Percentiles rank a stretch among this genome's conserved stretches.
These are phyloP conservation scores for Glaucidium brasilianum DNA, from an alignment of 2,113 vertebrate species.

Conservation along the genomic window DNA sequence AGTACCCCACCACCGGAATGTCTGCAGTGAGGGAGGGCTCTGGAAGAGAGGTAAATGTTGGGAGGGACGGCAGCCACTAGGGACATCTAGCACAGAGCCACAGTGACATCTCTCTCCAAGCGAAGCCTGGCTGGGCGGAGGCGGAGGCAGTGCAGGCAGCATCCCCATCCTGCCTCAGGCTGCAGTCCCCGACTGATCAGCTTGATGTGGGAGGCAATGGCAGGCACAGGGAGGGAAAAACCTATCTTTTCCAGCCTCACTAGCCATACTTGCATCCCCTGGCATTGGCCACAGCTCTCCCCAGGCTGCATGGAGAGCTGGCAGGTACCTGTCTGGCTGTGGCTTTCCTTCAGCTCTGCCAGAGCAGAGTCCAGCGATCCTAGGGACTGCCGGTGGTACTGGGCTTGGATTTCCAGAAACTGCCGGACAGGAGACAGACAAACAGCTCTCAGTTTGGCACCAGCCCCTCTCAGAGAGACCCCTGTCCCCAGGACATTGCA, in stretches of 20 bases:
- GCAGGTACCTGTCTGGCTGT: conserved; percentile 75
- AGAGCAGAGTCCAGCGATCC: conserved; percentile 83
- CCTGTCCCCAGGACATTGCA: neutral
- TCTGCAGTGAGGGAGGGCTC: conserved; percentile 45
- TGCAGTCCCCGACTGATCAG: neutral
- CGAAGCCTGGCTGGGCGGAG: neutral
- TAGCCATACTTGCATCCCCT: accelerated
- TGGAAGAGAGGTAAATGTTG: neutral
- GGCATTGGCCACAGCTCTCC: conserved; percentile 10
- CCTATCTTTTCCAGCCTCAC: neutral
- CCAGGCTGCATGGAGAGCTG: neutral
- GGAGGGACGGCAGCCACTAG: accelerated
- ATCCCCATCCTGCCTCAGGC: neutral
- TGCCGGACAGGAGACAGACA: conserved; percentile 44
- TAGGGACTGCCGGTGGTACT: conserved; percentile 87
- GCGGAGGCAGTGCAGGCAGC: neutral
- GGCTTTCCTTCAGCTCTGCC: conserved; percentile 84
- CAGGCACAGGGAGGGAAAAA: neutral
- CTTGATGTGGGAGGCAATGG: neutral
- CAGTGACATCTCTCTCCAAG: neutral
- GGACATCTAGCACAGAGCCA: neutral
- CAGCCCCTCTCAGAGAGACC: neutral
- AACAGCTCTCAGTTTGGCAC: neutral
- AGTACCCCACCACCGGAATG: conserved; percentile 73
- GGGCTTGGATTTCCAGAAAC: conserved; percentile 93